Evolutionary conservation across 64 coral and sea anemone species (phyloP).

Genomic region (Montipora efflorescens): DNA sequence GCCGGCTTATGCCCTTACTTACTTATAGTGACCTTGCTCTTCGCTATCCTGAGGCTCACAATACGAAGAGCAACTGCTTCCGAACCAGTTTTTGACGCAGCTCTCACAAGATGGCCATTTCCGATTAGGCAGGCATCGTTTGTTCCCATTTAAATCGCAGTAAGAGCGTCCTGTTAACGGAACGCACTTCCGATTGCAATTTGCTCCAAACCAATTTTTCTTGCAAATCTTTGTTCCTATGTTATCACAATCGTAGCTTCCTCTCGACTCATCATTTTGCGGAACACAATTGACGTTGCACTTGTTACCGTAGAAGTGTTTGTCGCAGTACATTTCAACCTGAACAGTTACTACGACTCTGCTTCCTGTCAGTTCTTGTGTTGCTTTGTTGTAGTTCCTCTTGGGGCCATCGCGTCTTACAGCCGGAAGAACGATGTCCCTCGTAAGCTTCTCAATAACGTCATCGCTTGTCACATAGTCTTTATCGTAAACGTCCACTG

Average conservation of each 20-base stretch:
- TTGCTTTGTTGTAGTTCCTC: background rate
- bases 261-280: constrained; percentile 21
- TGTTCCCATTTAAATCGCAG: constrained; percentile 38
- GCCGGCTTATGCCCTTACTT: background rate
- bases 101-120: constrained; percentile 37
- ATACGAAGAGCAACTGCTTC: constrained; percentile 57
- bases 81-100: constrained; percentile 61
- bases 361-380: background rate
- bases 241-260: constrained; percentile 45
- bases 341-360: constrained; percentile 7
- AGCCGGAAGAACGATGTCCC: background rate
- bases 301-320: constrained; percentile 50
- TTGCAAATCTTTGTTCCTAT: constrained; percentile 48
- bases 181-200: constrained; percentile 21
- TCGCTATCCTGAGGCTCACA: constrained; percentile 60
- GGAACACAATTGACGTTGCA: constrained; percentile 38
- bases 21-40: constrained; percentile 62
- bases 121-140: constrained; percentile 22
- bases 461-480: constrained; percentile 54
- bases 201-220: constrained; percentile 7
- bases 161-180: constrained; percentile 35
- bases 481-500: constrained; percentile 61
- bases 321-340: constrained; percentile 37
- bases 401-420: background rate
- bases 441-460: constrained; percentile 35